A percentile compares a stretch with the other conserved stretches of the same genome.
phyloP scores from a whole-genome alignment of 2,797 vertebrate genomes.

The Pteropus rufus region DNA sequence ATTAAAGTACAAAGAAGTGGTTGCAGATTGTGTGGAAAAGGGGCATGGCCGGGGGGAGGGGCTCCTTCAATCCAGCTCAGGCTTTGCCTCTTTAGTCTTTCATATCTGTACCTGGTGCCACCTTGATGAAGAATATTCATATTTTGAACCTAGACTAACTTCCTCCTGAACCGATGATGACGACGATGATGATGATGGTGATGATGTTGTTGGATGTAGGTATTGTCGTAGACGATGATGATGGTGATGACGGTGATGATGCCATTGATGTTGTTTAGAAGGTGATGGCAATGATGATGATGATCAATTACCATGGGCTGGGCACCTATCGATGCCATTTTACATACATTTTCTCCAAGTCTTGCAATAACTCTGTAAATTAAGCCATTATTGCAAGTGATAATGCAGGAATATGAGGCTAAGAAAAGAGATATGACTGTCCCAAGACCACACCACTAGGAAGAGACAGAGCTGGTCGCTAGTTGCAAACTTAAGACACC shows the following conservation, averaged over 20 bases:
- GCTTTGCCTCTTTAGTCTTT: not conserved
- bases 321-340: fast-evolving
- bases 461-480: not conserved
- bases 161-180: not conserved
- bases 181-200: no score
- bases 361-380: not conserved
- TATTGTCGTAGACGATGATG: not conserved
- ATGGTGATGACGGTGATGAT: not conserved
- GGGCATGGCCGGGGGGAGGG: fast-evolving
- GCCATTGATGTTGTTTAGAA: not conserved
- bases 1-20: not conserved
- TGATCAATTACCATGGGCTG: not conserved
- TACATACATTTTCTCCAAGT: fast-evolving
- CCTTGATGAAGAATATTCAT: not conserved
- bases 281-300: not conserved
- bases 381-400: no score
- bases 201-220: not conserved
- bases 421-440: not conserved
- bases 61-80: no score
- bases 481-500: not conserved
- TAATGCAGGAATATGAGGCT: not conserved
- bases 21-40: not conserved
- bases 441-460: not conserved
- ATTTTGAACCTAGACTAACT: not conserved
- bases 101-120: fast-evolving